These are phyloP conservation scores for Nothocercus julius DNA, from an alignment of 2,113 vertebrate genomes.

Conservation along the genomic window DNA sequence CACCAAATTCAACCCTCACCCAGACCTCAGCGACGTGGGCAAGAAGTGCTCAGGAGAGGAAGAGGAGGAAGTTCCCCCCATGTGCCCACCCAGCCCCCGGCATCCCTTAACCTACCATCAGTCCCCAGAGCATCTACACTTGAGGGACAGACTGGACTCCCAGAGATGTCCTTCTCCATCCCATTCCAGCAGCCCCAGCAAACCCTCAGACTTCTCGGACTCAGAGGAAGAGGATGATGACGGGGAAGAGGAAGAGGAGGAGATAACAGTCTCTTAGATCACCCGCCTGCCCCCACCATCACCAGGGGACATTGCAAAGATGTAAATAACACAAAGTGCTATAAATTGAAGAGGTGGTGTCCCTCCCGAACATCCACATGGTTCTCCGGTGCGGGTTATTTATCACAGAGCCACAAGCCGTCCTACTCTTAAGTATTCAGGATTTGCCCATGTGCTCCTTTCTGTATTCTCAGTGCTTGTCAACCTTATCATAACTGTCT, in stretches of 20 bases:
- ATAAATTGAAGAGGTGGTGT: slow-evolving; percentile 71
- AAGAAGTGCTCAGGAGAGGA: slow-evolving; percentile 80
- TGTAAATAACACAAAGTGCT: slow-evolving; percentile 67
- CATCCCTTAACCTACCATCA: slow-evolving; percentile 66
- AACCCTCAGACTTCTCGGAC: slow-evolving; percentile 91
- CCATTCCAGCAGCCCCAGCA: slow-evolving; percentile 85
- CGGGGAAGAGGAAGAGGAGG: slow-evolving; percentile 86
- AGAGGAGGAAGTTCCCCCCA: slow-evolving; percentile 60
- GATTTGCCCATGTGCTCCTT: background rate
- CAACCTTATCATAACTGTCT: background rate
- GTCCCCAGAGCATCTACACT: slow-evolving; percentile 65
- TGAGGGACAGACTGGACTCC: slow-evolving; percentile 73
- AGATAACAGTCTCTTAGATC: slow-evolving; percentile 91
- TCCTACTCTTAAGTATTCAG: background rate
- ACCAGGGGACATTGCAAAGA: slow-evolving; percentile 42
- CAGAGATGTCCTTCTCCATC: slow-evolving; percentile 80
- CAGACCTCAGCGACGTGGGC: slow-evolving; percentile 95
- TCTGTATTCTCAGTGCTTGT: background rate
- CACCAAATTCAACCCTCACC: slow-evolving; percentile 96
- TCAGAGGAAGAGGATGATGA: slow-evolving; percentile 86
- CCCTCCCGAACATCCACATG: background rate
- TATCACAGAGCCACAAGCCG: background rate
- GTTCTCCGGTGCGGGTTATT: background rate
- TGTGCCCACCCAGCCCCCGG: slow-evolving; percentile 60
- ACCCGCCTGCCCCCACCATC: background rate